Evolutionary conservation across 2,797 vertebrate species (phyloP), one percentile per base, ranked within the genome.

Genomic region (Gobio occitaniae): DNA sequence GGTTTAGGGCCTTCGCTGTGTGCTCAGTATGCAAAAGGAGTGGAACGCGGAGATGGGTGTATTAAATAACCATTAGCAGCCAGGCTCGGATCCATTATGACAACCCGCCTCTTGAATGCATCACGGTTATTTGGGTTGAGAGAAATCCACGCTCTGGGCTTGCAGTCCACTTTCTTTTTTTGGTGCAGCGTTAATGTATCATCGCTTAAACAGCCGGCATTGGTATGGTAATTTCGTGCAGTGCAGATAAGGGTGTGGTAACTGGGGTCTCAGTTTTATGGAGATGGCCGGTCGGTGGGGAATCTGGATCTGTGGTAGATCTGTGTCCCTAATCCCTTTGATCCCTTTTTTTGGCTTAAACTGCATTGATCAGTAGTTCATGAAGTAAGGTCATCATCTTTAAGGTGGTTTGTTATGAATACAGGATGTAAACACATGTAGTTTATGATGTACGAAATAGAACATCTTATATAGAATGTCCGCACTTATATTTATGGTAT

Each of bases 41-140:
- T 95, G 94, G 95, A 94, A 95, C 95, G 95, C 94, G 94, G 94
- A 95, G 95, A 96, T 96, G 95, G 95, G 92, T 94, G 92, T 94
- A 95, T 96, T 97, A 96, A 97, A 96, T 96, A 96, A 95, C 96
- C 95, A 96, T 97, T 96, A 97, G 95, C 93, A 92, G 92, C 94
- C 94, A 91, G 80, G 94, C 95, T 95, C 91, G 94, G 94, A 95
- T 96, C 94, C 92, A 93, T 90, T 91, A 94, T 91, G 92, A 94
- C 91, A 93, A 93, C 92, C 41, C 93, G 93, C 91, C 94, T 94
- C 93, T 94, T 95, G 95, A 94, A 96, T 96, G 95, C 96, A 96
- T 95, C 94, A 93, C 95, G 93, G 95, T 94, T 63, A 95, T 96
- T 96, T 95, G 95, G 96, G 95, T 94, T 95, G 95, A 96, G 95